Evolutionary conservation across 2,113 vertebrate genomes (phyloP), one percentile per base, ranked within the genome.

Genomic region (Electrona antarctica): DNA sequence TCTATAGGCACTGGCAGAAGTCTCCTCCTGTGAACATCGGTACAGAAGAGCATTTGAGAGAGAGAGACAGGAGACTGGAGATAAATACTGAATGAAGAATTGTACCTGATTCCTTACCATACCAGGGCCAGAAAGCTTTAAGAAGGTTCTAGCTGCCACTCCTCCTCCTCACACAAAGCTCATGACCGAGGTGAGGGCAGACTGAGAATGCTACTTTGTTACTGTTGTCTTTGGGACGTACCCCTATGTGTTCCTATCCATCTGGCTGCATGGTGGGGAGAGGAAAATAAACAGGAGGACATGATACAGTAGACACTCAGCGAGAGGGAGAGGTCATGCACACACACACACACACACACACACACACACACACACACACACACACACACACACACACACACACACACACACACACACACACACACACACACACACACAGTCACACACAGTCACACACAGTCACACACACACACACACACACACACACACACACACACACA

Each of bases 201-300:
- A 9, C 54, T 58, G 58, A 46, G 54, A 69, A 69, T 21, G 60
- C 47, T 62, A 59, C 63, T 64, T 64, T 77, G 69, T 73, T 64
- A 56, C 71, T 61, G 63, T 75, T 74, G 72, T 74, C 67, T 58
- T 54, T 67, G 67, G 54, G 60, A 56, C 29, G 84, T 88, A 77
- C 90, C 80, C 81, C 86, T 69, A 76, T 85, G 84, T 67, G 54
- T 82, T 93, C 92, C 92, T 90, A 90, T 86, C 90, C 87, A 90
- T 46, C 56, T 71, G 84, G 85, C 84, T 77, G 86, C 86, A 89
- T 85, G 71, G 81, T 73, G 75, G 71, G 79, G 67, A 70, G 91
- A 91, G 77, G 81, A 93, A 95, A 95, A 95, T 92, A 95, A 94
- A 95, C 88, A 88, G 73, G 82, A 77, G 82, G 87, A 86, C 90